Evolutionary conservation across 2,113 vertebrate genomes (phyloP), one percentile per base, ranked within the genome.

Genomic region (Fulica atra): DNA sequence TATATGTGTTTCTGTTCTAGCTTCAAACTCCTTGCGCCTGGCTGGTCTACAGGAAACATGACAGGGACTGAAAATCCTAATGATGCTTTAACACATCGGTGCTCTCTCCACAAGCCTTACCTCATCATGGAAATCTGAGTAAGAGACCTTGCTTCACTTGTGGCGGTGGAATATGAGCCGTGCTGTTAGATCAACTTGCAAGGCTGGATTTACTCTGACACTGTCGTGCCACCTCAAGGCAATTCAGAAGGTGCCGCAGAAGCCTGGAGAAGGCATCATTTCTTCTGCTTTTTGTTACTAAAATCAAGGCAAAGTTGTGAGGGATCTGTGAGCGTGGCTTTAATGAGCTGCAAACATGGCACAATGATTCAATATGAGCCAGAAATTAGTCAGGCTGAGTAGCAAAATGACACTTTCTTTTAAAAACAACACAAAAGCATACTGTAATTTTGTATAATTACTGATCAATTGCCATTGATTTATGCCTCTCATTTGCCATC

Each of bases 361-460:
- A 91, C 74, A 42, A 29, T 68, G 76, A 97, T 94, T 96, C 89
- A 94, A 86, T 69, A 46, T 70, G 83, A 93, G 92, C 88, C 84
- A 96, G 83, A 91, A 95, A 94, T 96, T 96, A 96, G 95, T 88
- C 81, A 96, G 64, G 61, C 73, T 54, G 88, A 94, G 69, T 89
- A 93, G 88, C 86, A 95, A 95, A 93, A 92, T 85, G 88, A 93
- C 88, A 76, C 80, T 97, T 95, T 51, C 60, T 94, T 96, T 77
- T 68, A 84, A 92, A 88, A 95, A 71, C 78, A 78, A 42, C 78
- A 94, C 86, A 90, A 95, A 93, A 93, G 82, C 81, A 89, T 88
- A 70, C 95, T 89, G 76, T 79, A 93, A 95, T 96, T 94, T 96
- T 94, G 72, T 93, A 31, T 93, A 88, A 92, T 96, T 95, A 92